Conservation (phyloP, 2,888 invertebrate species). For the Ophion ellenae region DNA sequence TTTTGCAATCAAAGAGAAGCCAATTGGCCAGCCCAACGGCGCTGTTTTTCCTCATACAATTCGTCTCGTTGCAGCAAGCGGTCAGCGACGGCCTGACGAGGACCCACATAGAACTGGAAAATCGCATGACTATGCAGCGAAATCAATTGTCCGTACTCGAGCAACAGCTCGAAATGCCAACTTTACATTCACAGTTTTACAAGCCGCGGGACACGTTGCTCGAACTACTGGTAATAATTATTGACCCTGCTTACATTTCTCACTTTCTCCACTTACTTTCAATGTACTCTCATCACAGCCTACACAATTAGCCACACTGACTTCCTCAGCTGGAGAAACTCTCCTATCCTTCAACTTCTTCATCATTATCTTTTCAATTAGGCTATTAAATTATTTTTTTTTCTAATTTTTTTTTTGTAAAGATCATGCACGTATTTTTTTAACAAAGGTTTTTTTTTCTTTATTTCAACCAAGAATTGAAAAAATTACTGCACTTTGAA, state of each 20-base stretch:
- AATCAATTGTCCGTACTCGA: constrained; percentile 78
- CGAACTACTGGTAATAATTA: constrained; percentile 65
- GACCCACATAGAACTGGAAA: constrained; percentile 76
- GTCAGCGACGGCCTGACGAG: constrained; percentile 75
- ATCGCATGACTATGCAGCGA: constrained; percentile 77
- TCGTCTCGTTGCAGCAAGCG: constrained; percentile 69
- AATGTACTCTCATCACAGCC: background rate
- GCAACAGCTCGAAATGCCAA: constrained; percentile 76
- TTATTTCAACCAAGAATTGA: too few species aligned
- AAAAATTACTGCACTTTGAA: too few species aligned
- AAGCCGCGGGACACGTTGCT: constrained; percentile 68
- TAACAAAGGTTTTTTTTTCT: too few species aligned
- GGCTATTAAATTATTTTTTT: too few species aligned
- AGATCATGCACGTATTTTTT: too few species aligned
- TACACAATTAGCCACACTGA: too few species aligned
- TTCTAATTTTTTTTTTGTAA: too few species aligned
- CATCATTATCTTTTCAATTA: too few species aligned
- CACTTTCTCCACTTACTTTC: background rate
- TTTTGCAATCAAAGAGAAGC: background rate
- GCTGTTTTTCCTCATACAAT: background rate
- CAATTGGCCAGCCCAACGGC: background rate
- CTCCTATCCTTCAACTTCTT: too few species aligned
- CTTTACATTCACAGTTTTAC: constrained; percentile 72
- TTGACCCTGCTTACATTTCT: background rate
- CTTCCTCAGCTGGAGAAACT: too few species aligned